phyloP scores from a whole-genome alignment of 2,888 invertebrate genomes.

The Meteorus cinctellus region DNA sequence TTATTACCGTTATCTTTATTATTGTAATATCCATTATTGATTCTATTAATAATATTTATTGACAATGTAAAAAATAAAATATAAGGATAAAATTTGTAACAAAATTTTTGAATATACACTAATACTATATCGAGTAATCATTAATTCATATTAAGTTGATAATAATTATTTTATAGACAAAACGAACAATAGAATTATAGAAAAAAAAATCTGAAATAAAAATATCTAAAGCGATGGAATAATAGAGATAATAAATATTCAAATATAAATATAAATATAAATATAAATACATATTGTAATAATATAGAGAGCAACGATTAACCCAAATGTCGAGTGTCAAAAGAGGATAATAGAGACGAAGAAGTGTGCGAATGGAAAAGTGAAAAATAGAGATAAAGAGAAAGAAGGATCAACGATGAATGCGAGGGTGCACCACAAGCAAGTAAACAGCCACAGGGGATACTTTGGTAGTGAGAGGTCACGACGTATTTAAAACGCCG shows the following conservation, averaged over 20 bases:
- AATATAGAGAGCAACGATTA: conserved; percentile 55
- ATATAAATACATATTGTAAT: not conserved
- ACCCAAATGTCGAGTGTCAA: conserved; percentile 63
- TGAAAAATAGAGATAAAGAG: conserved; percentile 30
- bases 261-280: conserved; percentile 12
- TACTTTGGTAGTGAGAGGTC: conserved; percentile 54
- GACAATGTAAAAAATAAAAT: conserved; percentile 58
- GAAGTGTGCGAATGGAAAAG: too few relatives aligned
- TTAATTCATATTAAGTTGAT: conserved; percentile 35
- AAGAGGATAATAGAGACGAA: conserved; percentile 7
- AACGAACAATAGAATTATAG: not conserved
- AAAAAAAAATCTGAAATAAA: conserved; percentile 13
- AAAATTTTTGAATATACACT: conserved; percentile 11
- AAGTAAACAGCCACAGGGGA: conserved; percentile 42
- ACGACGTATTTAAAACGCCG: conserved; percentile 71
- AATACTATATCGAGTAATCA: conserved; percentile 42
- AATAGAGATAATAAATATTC: conserved; percentile 15
- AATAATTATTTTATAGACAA: conserved; percentile 14
- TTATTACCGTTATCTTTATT: not conserved
- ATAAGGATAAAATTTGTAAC: conserved; percentile 8
- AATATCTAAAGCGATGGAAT: not conserved
- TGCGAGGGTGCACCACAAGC: conserved; percentile 39
- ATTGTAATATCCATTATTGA: not conserved
- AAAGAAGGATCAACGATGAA: conserved; percentile 38
- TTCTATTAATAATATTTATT: not conserved